phyloP scores from a whole-genome alignment of 1,140 invertebrate species.

The Bombus impatiens region DNA sequence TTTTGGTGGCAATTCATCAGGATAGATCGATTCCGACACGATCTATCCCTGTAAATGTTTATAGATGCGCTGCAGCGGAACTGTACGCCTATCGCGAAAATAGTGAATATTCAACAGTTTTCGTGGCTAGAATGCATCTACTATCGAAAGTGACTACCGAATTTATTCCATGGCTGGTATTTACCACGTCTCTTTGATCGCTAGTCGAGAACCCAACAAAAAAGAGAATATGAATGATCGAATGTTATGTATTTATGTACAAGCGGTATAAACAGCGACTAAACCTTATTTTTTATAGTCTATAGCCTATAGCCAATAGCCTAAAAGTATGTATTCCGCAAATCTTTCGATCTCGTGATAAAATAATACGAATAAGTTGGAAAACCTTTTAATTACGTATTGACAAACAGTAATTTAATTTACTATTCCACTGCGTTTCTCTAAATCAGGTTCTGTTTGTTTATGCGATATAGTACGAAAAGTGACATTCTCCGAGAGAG shows the following conservation, averaged over 20 bases:
- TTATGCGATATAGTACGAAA: not conserved
- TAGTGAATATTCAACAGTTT: constrained; percentile 63
- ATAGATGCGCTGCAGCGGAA: not conserved
- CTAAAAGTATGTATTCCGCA: no score
- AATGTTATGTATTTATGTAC: not conserved
- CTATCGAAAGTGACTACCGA: constrained; percentile 39
- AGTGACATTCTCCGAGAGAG: not conserved
- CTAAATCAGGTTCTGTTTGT: not conserved
- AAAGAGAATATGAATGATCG: not conserved
- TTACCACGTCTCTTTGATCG: constrained; percentile 54
- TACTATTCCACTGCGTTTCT: not conserved
- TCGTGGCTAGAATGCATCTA: not conserved
- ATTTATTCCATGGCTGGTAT: constrained; percentile 46
- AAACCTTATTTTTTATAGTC: not conserved
- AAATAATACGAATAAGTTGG: not conserved
- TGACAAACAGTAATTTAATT: not conserved
- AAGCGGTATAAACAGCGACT: not conserved
- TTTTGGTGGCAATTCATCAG: not conserved
- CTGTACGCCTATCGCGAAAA: constrained; percentile 1
- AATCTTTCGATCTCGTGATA: not conserved
- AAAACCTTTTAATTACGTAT: not conserved
- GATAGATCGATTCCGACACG: not conserved
- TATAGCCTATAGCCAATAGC: no score
- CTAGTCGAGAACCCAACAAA: constrained; percentile 8
- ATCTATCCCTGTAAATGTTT: constrained; percentile 32